Evolutionary conservation across 92 coral and sea anemone genomes (phyloP), one percentile per base, ranked within the genome.

Genomic region (Heteractis magnifica): DNA sequence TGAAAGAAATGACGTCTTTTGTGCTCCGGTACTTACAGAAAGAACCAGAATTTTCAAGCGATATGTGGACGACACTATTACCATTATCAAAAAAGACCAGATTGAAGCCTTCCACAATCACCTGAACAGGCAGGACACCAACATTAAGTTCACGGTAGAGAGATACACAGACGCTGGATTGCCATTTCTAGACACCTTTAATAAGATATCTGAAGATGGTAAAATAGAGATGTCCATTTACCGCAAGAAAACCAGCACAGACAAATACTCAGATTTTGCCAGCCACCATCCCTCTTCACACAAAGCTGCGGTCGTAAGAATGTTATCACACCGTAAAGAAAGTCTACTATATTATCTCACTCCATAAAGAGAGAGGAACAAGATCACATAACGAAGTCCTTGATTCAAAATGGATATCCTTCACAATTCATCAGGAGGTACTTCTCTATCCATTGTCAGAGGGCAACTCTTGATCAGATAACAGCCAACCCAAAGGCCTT

Each of bases 1-100:
- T n/a, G n/a, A n/a, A n/a, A n/a, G n/a, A n/a, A n/a, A n/a, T n/a
- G n/a, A n/a, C n/a, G n/a, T n/a, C n/a, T n/a, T n/a, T n/a, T n/a
- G n/a, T n/a, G n/a, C n/a, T n/a, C n/a, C n/a, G n/a, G n/a, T n/a
- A n/a, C n/a, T n/a, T n/a, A n/a, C n/a, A n/a, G n/a, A n/a, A n/a
- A n/a, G n/a, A n/a, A n/a, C n/a, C n/a, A n/a, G n/a, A n/a, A n/a
- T n/a, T 10, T 79, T 58, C 23, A 23, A 81, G 11, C 18, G 75
- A 81, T 64, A 44, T 64, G 75, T 81, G 1, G 84, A 81, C 48
- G 84, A 81, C 6, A 81, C 84, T 4, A 26, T 81, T 5, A 19
- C 26, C 12, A 55, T 74, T 6, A 49, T 81, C 44, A 23, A 81
- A n/a, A n/a, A n/a, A n/a, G n/a, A 71, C 21, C 9, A 65, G 56